phyloP scores from a whole-genome alignment of 2,888 invertebrate species.

The Tryphoninae sp. region DNA sequence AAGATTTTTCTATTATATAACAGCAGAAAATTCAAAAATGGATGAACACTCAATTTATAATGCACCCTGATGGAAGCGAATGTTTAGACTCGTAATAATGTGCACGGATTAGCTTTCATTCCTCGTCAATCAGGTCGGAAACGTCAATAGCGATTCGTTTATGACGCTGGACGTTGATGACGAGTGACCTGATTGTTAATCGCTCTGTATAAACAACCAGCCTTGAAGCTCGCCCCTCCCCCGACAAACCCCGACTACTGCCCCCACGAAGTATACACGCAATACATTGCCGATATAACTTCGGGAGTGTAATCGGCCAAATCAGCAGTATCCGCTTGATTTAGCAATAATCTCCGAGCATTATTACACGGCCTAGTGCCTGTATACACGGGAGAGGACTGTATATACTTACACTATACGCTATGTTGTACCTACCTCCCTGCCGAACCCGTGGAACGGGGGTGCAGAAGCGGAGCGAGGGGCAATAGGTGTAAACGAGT shows the following conservation, averaged over 20 bases:
- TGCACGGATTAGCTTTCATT: slow-evolving; percentile 20
- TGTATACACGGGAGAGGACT: slow-evolving; percentile 6
- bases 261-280: slow-evolving; percentile 33
- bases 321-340: slow-evolving; percentile 71
- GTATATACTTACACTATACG: slow-evolving; percentile 24
- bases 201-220: slow-evolving; percentile 46
- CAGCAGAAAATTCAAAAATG: background rate
- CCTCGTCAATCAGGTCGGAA: slow-evolving; percentile 19
- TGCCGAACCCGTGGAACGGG: background rate
- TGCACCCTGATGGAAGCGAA: background rate
- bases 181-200: slow-evolving; percentile 54
- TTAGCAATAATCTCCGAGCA: slow-evolving; percentile 68
- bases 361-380: slow-evolving; percentile 55
- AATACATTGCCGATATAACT: slow-evolving; percentile 55
- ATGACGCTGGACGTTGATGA: slow-evolving; percentile 13
- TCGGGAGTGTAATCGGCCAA: slow-evolving; percentile 62
- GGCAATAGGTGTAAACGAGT: slow-evolving; percentile 59
- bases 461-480: background rate
- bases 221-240: slow-evolving; percentile 19
- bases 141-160: slow-evolving; percentile 1
- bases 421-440: background rate
- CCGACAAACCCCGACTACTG: background rate
- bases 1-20: too few species aligned
- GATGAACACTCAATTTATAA: background rate
- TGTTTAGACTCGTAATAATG: slow-evolving; percentile 25